phyloP scores from a whole-genome alignment of 2,113 vertebrate species.

The Pteronura brasiliensis region DNA sequence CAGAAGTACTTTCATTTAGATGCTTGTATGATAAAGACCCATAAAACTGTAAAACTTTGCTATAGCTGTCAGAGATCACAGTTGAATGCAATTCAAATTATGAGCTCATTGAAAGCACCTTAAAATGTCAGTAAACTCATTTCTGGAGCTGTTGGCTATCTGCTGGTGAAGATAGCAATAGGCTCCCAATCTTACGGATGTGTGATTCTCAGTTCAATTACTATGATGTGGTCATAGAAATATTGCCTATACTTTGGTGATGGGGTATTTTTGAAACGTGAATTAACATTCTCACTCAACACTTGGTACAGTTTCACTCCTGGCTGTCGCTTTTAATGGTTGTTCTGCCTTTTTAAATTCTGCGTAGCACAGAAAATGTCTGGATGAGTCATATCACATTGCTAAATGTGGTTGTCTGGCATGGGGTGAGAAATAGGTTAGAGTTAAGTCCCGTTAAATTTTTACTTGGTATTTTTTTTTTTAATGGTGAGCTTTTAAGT shows the following conservation, averaged over 20 bases:
- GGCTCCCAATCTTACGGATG: neutral
- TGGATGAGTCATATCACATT: neutral
- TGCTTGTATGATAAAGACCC: neutral
- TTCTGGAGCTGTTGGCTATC: constrained; percentile 25
- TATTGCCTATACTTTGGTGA: neutral
- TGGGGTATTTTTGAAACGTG: constrained; percentile 19
- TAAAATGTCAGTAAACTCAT: constrained; percentile 38
- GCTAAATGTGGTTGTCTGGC: neutral
- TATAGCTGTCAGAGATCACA: neutral
- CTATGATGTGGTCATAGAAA: neutral
- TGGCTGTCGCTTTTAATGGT: neutral
- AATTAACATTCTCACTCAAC: neutral
- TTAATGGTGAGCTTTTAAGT: neutral
- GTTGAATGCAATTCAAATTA: constrained; percentile 32
- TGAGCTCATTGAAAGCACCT: constrained; percentile 2
- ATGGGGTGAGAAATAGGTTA: neutral
- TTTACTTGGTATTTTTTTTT: neutral
- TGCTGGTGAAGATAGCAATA: neutral
- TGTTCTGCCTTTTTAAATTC: neutral
- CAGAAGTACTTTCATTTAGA: neutral
- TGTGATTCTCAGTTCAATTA: constrained; percentile 20
- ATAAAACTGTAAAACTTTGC: neutral
- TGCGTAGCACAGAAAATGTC: neutral
- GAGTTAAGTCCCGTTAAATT: neutral
- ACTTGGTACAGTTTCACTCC: neutral